Base-by-base conservation (phyloP, 1,140 invertebrate species). In the Drosophila ogumai region DNA sequence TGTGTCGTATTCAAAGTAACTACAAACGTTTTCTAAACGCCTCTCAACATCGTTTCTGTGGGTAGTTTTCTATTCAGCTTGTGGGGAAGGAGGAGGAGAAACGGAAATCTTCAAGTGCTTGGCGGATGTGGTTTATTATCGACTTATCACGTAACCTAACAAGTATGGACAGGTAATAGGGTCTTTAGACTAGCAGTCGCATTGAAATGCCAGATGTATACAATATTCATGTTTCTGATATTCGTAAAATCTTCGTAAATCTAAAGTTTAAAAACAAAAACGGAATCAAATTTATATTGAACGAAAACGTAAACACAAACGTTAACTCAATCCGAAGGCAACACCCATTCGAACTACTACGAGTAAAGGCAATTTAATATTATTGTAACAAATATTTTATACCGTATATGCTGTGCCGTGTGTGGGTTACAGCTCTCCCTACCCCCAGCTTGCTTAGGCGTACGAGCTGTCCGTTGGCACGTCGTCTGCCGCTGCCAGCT, bases 111-210 rank as follows among this genome's bases (percentile, higher is more conserved):
- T 49, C n/a, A 41, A 41, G 32, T n/a, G 68, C 34, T 38, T 59
- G 34, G 22, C 63, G 47, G 38, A 25, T 52, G 13, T 81, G 36
- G 13, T 81, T 82, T 77, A 81, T 82, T 81, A 66, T 77, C 64
- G 64, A 59, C 73, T 81, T 81, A 81, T 73, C 61, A 82, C 79
- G 59, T 77, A 76, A 67, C 65, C 57, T 72, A 72, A 77, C 47
- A 69, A 69, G 63, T 81, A 79, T 55, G 67, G 65, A 78, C 78
- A 79, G 69, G 72, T 80, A 80, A 75, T 72, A 58, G 59, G 68
- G 36, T 59, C 57, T 47, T 72, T 72, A 71, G 68, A 72, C 68
- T 72, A 72, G 68, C 68, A 72, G 66, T 72, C 68, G 52, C 52
- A 71, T 72, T 72, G 12, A 72, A 49, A 71, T 71, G 64, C 34